phyloP scores from a whole-genome alignment of 2,113 vertebrate genomes.

The Melanerpes formicivorus region DNA sequence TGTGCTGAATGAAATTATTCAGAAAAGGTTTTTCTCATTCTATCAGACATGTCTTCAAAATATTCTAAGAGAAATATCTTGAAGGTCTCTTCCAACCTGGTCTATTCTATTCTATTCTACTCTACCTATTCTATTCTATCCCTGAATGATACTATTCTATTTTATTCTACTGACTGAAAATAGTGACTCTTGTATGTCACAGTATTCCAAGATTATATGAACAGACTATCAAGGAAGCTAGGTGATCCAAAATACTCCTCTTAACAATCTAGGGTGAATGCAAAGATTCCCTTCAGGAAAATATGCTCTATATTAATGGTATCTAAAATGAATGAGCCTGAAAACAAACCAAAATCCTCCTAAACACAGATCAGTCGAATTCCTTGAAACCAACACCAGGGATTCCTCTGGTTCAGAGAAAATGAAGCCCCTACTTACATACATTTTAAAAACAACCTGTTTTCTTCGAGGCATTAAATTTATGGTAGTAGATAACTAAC shows the following conservation, averaged over 20 bases:
- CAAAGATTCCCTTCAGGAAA: conserved; percentile 8
- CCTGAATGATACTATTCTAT: no score
- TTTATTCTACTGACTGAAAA: neutral
- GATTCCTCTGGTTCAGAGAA: conserved; percentile 4
- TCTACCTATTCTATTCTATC: no score
- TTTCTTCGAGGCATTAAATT: conserved; percentile 40
- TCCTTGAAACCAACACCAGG: neutral
- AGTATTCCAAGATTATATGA: neutral
- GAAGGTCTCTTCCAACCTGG: no score
- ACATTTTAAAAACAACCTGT: conserved; percentile 41
- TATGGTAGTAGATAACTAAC: conserved; percentile 61
- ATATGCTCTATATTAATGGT: neutral
- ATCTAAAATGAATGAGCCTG: neutral
- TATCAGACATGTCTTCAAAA: conserved; percentile 4
- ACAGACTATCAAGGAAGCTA: neutral
- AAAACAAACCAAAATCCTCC: neutral
- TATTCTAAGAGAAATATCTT: neutral
- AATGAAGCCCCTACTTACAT: conserved; percentile 11
- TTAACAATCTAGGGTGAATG: neutral
- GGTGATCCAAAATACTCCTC: neutral
- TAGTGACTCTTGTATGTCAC: neutral
- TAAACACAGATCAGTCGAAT: neutral
- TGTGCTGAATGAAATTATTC: conserved; percentile 48
- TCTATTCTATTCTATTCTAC: no score
- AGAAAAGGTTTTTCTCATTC: conserved; percentile 41